Conservation (phyloP, 2,113 vertebrate genomes). For the Ochotona curzoniae region DNA sequence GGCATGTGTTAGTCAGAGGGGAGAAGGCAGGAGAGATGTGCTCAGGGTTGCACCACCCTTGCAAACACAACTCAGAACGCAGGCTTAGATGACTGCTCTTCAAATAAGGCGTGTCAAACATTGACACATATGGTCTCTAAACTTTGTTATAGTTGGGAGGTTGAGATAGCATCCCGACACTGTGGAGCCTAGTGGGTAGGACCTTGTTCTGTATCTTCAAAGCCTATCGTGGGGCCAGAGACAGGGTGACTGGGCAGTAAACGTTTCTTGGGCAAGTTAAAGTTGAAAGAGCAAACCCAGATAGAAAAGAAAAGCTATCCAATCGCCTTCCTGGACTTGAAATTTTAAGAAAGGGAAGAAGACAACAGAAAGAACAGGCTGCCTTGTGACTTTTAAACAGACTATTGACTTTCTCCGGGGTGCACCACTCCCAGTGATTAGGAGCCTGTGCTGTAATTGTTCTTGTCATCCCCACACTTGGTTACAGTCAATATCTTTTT, state of each 20-base stretch:
- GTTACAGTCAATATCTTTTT: slow-evolving; percentile 89
- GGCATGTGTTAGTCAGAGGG: neutral
- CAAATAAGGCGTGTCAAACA: neutral
- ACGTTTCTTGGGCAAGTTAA: neutral
- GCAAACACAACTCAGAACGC: neutral
- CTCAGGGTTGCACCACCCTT: neutral
- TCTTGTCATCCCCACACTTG: slow-evolving; percentile 88
- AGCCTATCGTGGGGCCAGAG: neutral
- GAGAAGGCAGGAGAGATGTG: neutral
- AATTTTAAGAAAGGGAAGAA: slow-evolving; percentile 55
- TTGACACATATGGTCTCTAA: neutral
- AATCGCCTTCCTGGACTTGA: slow-evolving; percentile 78
- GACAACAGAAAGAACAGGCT: slow-evolving; percentile 41
- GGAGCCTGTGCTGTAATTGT: slow-evolving; percentile 86
- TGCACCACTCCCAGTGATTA: slow-evolving; percentile 84
- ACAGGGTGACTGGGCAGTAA: too few relatives aligned
- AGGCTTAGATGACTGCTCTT: neutral
- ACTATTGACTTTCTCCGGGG: slow-evolving; percentile 84
- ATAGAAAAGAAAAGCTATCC: slow-evolving; percentile 76
- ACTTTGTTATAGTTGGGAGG: slow-evolving; percentile 42
- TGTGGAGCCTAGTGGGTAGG: rapidly evolving
- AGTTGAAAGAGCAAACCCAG: slow-evolving; percentile 59
- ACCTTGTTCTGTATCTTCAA: neutral
- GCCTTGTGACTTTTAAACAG: slow-evolving; percentile 82
- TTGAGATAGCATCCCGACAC: neutral